phyloP scores from a whole-genome alignment of 1,140 invertebrate species.

The Saccostrea echinata region DNA sequence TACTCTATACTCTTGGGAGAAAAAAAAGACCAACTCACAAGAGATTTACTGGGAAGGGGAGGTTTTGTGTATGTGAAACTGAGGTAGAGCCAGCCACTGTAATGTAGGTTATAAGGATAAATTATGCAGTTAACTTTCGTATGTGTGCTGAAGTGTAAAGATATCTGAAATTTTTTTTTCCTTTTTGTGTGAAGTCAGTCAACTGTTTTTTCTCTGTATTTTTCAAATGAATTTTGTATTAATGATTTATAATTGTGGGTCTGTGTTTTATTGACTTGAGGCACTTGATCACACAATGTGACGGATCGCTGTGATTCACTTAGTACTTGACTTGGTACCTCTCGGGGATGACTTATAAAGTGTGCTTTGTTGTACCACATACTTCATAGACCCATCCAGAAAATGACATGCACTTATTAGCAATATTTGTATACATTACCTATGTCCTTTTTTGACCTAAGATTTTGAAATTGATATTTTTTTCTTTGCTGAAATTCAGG shows the following conservation, averaged over 20 bases:
- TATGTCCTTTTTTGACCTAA: neutral
- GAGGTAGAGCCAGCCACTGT: neutral
- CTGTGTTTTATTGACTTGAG: neutral
- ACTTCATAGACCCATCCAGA: neutral
- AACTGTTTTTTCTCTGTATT: neutral
- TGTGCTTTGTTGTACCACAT: slow-evolving; percentile 16
- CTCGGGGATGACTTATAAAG: neutral
- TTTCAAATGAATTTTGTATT: slow-evolving; percentile 22
- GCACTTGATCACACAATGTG: slow-evolving; percentile 27
- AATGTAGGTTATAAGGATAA: slow-evolving; percentile 31
- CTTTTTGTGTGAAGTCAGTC: neutral
- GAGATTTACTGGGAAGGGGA: neutral
- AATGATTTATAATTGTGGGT: slow-evolving; percentile 16
- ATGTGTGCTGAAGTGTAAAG: slow-evolving; percentile 19
- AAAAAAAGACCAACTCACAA: neutral
- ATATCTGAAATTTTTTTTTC: neutral
- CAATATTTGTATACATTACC: slow-evolving; percentile 18
- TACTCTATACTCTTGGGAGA: neutral
- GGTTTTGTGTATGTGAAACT: neutral
- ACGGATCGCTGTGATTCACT: neutral
- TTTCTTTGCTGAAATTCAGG: neutral
- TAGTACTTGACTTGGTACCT: slow-evolving; percentile 11
- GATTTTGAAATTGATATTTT: neutral
- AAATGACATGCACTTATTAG: slow-evolving; percentile 6
- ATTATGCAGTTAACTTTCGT: slow-evolving; percentile 20